Evolutionary conservation across 2,888 invertebrate genomes (phyloP), one percentile per base, ranked within the genome.

Genomic region (Mimachlamys varia): DNA sequence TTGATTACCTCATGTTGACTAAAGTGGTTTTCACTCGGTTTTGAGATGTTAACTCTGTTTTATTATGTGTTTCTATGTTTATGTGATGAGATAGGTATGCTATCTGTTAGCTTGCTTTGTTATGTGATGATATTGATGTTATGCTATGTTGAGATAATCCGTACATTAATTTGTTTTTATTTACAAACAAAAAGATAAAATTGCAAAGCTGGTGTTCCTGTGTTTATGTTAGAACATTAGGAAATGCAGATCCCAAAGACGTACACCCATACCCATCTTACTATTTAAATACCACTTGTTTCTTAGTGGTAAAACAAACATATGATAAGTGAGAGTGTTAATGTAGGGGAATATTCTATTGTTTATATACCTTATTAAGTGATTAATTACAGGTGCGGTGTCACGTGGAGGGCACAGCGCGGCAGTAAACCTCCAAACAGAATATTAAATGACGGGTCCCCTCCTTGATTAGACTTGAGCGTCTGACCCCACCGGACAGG

Each of bases 391-490:
- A 33, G 2, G 13, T 33, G 33, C 33, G 33, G 76, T 76, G 76
- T 76, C 76, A 76, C 76, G 27, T 76, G 76, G 33, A 76, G 76
- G 76, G 27, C 76, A 76, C 33, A 27, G 22, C 7, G 33, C 10
- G 76, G 76, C 76, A 27, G 33, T 76, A 76, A 76, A 76, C 76
- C 76, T 33, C 33, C 27, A 33, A 33, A 76, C 33, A 76, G 76
- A 76, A 76, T 76, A 76, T 33, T 27, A 76, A 76, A 76, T 76
- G 76, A 76, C 76, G 76, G 33, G 12, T 76, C 76, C 33, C 76
- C 76, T 76, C 76, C 76, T 76, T 76, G 22, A 76, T 76, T 76
- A 76, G 76, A 76, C 76, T 76, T 76, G 76, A 76, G 76, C 33
- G 76, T 33, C 76, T 76, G 76, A 76, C 76, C 76, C 15, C 76